Evolutionary conservation across 2,797 vertebrate species (phyloP).

Genomic region (Tenualosa ilisha): DNA sequence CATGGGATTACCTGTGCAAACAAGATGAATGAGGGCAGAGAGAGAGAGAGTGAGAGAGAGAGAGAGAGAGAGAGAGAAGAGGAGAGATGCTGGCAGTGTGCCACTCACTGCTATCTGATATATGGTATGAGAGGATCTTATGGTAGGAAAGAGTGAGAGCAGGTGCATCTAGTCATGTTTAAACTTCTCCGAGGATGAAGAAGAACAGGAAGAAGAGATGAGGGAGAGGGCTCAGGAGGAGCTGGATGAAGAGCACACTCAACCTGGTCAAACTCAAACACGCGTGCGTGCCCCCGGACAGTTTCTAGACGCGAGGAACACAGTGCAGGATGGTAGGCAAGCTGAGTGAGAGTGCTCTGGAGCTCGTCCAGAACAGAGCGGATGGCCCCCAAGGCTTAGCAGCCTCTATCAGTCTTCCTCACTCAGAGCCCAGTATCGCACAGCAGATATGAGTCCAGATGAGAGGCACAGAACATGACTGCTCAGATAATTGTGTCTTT

Average conservation of each 20-base stretch:
- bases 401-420: conserved; percentile 9
- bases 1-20: background rate
- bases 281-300: background rate
- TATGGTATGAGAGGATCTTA: background rate
- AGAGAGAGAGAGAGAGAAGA: background rate
- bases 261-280: background rate
- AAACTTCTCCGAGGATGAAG: background rate
- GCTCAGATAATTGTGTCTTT: conserved; percentile 56
- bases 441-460: conserved; percentile 60
- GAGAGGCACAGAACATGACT: conserved; percentile 59
- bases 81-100: background rate
- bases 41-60: conserved; percentile 12
- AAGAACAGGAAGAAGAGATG: background rate
- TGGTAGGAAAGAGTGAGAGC: background rate
- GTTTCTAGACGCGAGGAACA: background rate
- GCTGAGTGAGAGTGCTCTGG: background rate
- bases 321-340: background rate
- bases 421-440: background rate
- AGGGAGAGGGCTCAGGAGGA: background rate
- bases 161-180: background rate
- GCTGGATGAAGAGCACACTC: background rate
- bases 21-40: background rate
- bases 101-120: background rate
- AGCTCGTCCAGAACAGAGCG: background rate
- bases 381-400: background rate